Evolutionary conservation across 2,113 vertebrate species (phyloP).

Genomic region (Solea solea): DNA sequence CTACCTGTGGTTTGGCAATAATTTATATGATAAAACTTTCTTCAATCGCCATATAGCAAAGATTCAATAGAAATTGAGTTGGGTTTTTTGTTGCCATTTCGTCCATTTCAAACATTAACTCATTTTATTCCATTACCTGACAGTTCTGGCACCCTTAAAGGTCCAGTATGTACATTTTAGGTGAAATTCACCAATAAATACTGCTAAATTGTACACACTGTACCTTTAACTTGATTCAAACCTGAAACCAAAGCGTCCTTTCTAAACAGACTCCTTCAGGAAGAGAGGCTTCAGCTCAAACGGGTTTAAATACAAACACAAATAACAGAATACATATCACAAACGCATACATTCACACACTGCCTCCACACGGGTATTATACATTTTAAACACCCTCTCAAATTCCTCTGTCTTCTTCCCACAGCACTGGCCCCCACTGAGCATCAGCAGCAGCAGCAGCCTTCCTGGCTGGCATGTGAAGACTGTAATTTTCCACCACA

Average conservation of each 20-base stretch:
- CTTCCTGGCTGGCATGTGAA: constrained; percentile 77
- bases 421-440: constrained; percentile 67
- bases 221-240: background rate
- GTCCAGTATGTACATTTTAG: no score
- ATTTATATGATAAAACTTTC: no score
- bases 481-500: constrained; percentile 81
- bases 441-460: constrained; percentile 67
- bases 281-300: constrained; percentile 25
- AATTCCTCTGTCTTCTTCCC: constrained; percentile 71
- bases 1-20: no score
- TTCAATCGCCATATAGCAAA: no score
- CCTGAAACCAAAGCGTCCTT: background rate
- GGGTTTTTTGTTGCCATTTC: no score
- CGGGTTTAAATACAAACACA: constrained; percentile 6
- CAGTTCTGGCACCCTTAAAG: background rate
- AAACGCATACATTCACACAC: background rate
- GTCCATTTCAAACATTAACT: no score
- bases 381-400: constrained; percentile 52
- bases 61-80: no score
- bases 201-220: no score
- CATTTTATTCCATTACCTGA: background rate
- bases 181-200: no score
- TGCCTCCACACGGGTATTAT: constrained; percentile 46
- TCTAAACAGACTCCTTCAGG: background rate
- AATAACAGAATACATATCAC: constrained; percentile 8